Evolutionary conservation across 1,140 invertebrate species (phyloP).

Genomic region (Steinernema feltiae): DNA sequence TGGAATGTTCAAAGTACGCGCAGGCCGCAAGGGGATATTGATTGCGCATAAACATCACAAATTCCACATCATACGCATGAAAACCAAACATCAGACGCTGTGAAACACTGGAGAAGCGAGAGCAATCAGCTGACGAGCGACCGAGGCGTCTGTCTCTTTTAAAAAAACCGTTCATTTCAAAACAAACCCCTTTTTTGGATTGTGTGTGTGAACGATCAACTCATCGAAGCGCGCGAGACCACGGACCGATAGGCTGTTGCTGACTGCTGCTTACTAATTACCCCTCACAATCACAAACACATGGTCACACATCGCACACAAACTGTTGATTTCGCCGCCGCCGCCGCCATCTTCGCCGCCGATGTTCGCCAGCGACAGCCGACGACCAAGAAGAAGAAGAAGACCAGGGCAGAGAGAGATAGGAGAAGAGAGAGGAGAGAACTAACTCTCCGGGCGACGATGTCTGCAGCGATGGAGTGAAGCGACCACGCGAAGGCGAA

Average conservation of each 20-base stretch:
- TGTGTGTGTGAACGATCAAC: too few relatives aligned
- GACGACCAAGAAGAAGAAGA: too few relatives aligned
- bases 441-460: background rate
- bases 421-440: too few relatives aligned
- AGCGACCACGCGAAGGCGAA: background rate
- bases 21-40: background rate
- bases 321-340: background rate
- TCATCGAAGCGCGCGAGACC: background rate
- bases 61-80: background rate
- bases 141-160: too few relatives aligned
- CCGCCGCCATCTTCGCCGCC: background rate
- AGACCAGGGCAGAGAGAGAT: too few relatives aligned
- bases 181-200: too few relatives aligned
- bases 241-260: background rate
- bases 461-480: background rate
- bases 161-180: too few relatives aligned
- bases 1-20: constrained; percentile 6
- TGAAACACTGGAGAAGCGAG: too few relatives aligned
- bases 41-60: background rate
- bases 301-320: background rate
- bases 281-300: background rate
- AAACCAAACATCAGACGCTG: too few relatives aligned
- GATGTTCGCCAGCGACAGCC: too few relatives aligned
- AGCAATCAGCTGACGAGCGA: background rate
- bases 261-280: background rate